These are phyloP conservation scores for Drosophila seguyi DNA, from an alignment of 1,140 invertebrate genomes.

Conservation along the genomic window DNA sequence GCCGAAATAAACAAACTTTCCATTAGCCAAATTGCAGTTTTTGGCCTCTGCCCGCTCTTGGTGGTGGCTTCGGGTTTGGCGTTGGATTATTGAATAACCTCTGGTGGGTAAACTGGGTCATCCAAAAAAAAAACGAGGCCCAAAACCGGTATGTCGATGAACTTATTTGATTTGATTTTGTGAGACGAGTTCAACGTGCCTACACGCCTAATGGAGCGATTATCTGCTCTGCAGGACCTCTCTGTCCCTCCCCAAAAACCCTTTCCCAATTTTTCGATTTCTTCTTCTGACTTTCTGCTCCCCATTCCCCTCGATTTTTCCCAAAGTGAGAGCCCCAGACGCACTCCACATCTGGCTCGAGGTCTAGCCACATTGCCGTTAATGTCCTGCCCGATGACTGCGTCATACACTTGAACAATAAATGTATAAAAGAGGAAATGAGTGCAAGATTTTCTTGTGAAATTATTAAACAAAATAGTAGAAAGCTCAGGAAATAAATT, in stretches of 20 bases:
- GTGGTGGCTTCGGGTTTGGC: slow-evolving; percentile 12
- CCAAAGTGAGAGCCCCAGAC: slow-evolving; percentile 6
- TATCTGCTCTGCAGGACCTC: slow-evolving; percentile 52
- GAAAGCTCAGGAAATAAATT: neutral
- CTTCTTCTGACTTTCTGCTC: neutral
- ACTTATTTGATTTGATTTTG: slow-evolving; percentile 31
- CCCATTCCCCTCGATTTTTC: neutral
- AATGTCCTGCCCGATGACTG: slow-evolving; percentile 43
- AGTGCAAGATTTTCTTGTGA: neutral
- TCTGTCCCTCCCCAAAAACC: neutral
- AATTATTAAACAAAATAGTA: neutral
- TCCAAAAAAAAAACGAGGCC: neutral
- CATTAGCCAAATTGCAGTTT: slow-evolving; percentile 78
- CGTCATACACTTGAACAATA: slow-evolving; percentile 13
- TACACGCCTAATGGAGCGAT: slow-evolving; percentile 73
- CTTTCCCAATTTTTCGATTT: slow-evolving; percentile 5
- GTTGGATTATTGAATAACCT: slow-evolving; percentile 72
- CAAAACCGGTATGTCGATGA: slow-evolving; percentile 49
- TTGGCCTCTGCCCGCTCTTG: slow-evolving; percentile 16
- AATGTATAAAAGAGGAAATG: neutral
- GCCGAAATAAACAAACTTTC: slow-evolving; percentile 52
- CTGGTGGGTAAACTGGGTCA: slow-evolving; percentile 39
- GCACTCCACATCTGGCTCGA: slow-evolving; percentile 21
- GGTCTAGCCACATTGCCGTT: slow-evolving; percentile 37
- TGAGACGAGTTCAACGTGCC: slow-evolving; percentile 63